Evolutionary conservation across 2,797 vertebrate genomes (phyloP).

Genomic region (Megaceryle alcyon): DNA sequence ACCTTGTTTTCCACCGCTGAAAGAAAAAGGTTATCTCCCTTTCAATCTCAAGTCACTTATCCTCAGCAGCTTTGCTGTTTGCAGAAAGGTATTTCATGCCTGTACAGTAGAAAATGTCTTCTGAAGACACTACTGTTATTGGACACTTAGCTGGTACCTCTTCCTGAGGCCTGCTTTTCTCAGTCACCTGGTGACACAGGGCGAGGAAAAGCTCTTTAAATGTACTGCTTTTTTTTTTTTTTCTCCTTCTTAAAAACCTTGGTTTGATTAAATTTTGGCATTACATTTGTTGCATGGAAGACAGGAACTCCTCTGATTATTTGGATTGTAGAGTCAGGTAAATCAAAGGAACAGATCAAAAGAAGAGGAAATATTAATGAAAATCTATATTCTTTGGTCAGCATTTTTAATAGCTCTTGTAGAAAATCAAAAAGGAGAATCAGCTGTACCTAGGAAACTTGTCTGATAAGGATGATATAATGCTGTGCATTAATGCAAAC

Average conservation of each 20-base stretch:
- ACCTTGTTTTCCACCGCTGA: background rate
- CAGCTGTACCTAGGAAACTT: conserved; percentile 60
- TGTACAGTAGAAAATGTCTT: background rate
- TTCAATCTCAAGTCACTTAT: background rate
- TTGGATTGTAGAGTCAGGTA: conserved; percentile 60
- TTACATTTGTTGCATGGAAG: conserved; percentile 68
- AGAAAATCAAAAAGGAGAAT: conserved; percentile 70
- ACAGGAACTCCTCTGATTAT: conserved; percentile 68
- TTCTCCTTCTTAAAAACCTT: conserved; percentile 10
- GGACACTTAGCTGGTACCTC: background rate
- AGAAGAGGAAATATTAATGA: conserved; percentile 66
- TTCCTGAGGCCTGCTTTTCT: background rate
- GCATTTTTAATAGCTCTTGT: conserved; percentile 67
- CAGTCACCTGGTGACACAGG: background rate
- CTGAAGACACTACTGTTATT: background rate
- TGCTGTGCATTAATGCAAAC: conserved; percentile 53
- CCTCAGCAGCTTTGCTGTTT: background rate
- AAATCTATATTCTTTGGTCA: conserved; percentile 69
- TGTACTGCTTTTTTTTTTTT: accelerated
- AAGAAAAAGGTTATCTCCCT: background rate
- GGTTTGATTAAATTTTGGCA: conserved; percentile 70
- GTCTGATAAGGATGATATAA: conserved; percentile 72
- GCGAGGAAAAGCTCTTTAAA: conserved; percentile 18
- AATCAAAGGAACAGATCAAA: conserved; percentile 72
- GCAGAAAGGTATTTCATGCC: background rate